These are phyloP conservation scores for Crocuta crocuta DNA, from an alignment of 2,113 vertebrate genomes.

Conservation along the genomic window DNA sequence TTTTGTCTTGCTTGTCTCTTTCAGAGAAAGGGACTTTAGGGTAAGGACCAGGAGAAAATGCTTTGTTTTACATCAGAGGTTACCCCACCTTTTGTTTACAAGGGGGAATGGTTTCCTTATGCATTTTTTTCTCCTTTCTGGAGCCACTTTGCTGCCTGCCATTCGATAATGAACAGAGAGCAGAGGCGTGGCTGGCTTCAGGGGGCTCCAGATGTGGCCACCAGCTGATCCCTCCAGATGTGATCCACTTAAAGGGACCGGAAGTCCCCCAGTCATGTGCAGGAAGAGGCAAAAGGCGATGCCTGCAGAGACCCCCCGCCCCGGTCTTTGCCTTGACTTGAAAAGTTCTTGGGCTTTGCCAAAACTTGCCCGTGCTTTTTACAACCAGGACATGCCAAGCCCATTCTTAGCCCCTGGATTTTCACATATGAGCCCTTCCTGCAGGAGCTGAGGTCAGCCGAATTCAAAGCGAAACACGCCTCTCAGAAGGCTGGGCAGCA, in stretches of 20 bases:
- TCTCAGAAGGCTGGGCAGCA: not conserved
- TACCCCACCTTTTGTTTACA: not conserved
- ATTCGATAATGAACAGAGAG: not conserved
- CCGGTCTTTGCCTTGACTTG: not conserved
- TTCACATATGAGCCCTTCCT: not conserved
- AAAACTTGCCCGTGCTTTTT: not conserved
- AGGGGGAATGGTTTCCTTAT: not conserved
- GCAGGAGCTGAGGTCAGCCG: slow-evolving; percentile 16
- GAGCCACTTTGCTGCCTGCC: not conserved
- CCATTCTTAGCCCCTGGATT: not conserved
- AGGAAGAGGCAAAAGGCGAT: not conserved
- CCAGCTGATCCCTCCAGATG: not conserved
- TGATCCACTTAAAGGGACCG: fast-evolving
- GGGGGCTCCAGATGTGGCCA: slow-evolving; percentile 35
- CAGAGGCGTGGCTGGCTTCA: not conserved
- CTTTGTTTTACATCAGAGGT: not conserved
- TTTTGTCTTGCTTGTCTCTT: not conserved
- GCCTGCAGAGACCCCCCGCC: not conserved
- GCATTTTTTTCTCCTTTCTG: not conserved
- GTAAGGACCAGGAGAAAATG: not conserved
- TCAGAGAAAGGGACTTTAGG: not conserved
- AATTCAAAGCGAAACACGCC: not conserved
- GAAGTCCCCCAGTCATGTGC: not conserved
- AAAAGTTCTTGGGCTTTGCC: not conserved
- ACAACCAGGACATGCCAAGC: not conserved